Percentiles rank a stretch among this genome's conserved stretches.
Conservation (phyloP, 1,140 invertebrate species). For the Drosophila parvula region DNA sequence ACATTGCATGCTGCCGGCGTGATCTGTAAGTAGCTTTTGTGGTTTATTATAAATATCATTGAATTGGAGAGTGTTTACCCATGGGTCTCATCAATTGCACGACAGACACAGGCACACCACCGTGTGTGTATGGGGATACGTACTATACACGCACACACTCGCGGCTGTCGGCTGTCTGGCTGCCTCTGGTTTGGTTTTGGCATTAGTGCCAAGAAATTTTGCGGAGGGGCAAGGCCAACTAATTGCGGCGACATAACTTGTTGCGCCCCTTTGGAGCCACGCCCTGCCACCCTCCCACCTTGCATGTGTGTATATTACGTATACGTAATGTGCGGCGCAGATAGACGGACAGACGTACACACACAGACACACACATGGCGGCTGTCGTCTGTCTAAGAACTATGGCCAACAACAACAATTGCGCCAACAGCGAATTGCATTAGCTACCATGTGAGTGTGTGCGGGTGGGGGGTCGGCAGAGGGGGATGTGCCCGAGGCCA, state of each 20-base stretch:
- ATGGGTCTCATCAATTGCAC: slow-evolving; percentile 61
- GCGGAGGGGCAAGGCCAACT: slow-evolving; percentile 69
- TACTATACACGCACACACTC: slow-evolving; percentile 25
- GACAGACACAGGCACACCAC: slow-evolving; percentile 35
- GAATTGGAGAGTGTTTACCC: slow-evolving; percentile 45
- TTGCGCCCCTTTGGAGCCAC: slow-evolving; percentile 60
- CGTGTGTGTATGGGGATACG: slow-evolving; percentile 3
- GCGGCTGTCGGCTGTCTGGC: slow-evolving; percentile 41
- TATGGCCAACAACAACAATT: slow-evolving; percentile 58
- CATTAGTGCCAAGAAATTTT: slow-evolving; percentile 80
- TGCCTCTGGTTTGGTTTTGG: slow-evolving; percentile 76
- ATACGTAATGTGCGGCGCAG: slow-evolving; percentile 39
- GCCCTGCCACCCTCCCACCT: slow-evolving; percentile 18
- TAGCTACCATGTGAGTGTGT: slow-evolving; percentile 30
- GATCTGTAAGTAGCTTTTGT: slow-evolving; percentile 37
- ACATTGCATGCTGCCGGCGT: slow-evolving; percentile 2
- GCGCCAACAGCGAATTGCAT: slow-evolving; percentile 68
- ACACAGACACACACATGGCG: slow-evolving; percentile 48
- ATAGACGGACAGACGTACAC: slow-evolving; percentile 45
- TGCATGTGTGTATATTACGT: slow-evolving; percentile 18
- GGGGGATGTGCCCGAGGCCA: slow-evolving; percentile 52
- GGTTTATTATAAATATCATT: slow-evolving; percentile 62
- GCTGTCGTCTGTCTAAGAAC: slow-evolving; percentile 71
- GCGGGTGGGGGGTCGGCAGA: background rate
- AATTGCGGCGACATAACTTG: slow-evolving; percentile 80